Percentiles rank a stretch among this genome's conserved stretches.
phyloP scores from a whole-genome alignment of 1,140 invertebrate genomes.

The Coboldia fuscipes region DNA sequence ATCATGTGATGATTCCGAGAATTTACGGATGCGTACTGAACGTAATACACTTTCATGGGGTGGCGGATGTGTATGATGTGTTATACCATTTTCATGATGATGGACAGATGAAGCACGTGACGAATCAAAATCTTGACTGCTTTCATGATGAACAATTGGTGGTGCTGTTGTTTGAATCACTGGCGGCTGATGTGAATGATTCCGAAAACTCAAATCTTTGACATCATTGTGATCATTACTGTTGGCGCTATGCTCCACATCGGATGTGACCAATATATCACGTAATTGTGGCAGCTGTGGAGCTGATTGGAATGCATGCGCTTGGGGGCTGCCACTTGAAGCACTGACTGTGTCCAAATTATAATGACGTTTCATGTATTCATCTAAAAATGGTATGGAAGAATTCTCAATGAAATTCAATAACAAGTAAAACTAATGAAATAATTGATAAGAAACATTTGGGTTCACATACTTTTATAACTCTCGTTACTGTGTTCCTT shows the following conservation, averaged over 20 bases:
- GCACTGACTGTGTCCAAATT: conserved; percentile 20
- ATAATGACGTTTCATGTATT: conserved; percentile 24
- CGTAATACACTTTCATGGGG: conserved; percentile 11
- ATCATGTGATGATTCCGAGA: conserved; percentile 23
- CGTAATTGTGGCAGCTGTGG: conserved; percentile 20
- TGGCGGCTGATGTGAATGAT: conserved; percentile 15
- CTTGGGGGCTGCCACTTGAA: conserved; percentile 19
- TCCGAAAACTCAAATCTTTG: conserved; percentile 20
- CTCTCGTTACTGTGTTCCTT: conserved; percentile 56
- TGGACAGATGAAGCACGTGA: conserved; percentile 14
- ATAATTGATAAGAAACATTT: neutral
- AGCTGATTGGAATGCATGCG: conserved; percentile 18
- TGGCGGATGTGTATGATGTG: conserved; percentile 20
- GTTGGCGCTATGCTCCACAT: conserved; percentile 24
- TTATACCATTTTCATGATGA: conserved; percentile 2
- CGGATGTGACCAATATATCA: conserved; percentile 16
- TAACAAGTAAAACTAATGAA: neutral
- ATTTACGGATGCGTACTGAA: conserved; percentile 17
- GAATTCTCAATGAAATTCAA: neutral
- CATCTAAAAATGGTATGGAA: conserved; percentile 22
- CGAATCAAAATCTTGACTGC: conserved; percentile 19
- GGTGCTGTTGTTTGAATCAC: conserved; percentile 17
- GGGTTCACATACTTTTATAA: conserved; percentile 26
- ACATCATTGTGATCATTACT: conserved; percentile 46
- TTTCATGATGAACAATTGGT: conserved; percentile 14